Evolutionary conservation across 2,888 invertebrate species (phyloP), one percentile per base, ranked within the genome.

Genomic region (Diadegma fenestrale): DNA sequence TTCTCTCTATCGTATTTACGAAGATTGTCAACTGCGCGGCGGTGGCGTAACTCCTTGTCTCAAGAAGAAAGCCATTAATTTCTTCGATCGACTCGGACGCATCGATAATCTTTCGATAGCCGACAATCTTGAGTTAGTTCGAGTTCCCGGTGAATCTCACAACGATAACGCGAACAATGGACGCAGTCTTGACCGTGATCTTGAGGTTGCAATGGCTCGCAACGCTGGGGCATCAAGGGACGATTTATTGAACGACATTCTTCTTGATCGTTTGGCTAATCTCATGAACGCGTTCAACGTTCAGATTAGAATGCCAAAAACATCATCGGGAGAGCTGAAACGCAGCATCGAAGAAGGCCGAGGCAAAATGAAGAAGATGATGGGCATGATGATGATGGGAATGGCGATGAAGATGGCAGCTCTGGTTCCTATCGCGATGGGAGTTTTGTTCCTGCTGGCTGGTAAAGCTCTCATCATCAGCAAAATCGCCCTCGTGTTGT

Each of bases 331-430:
- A 63, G 97, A 97, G 85, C 94, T 97, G 22, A 96, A 96, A 88
- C 95, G 96, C 22, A 96, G 96, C 58, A 94, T 97, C 66, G 97
- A 97, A 93, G 97, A 97, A 95, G 97, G 97, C 89, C 96, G 97
- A 87, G 97, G 97, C 2, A 97, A 97, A 94, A 97, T 97, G 97
- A 97, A 97, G 95, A 97, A 97, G 91, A 97, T 97, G 97, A 97
- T 98, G 97, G 96, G 97, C 48, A 97, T 97, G 96, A 97, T 98
- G 97, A 97, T 97, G 96, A 97, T 97, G 97, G 97, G 97, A 7
- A 96, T 96, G 88, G 96, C 96, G 5, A 97, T 97, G 95, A 98
- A 98, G 94, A 96, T 97, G 96, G 96, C 97, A 26, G 97, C 97
- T 2, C 94, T 98, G 95, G 95, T 97, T 37, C 98, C 98, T 0